Base-by-base conservation (phyloP, 2,888 invertebrate genomes). In the Thecophora atra region DNA sequence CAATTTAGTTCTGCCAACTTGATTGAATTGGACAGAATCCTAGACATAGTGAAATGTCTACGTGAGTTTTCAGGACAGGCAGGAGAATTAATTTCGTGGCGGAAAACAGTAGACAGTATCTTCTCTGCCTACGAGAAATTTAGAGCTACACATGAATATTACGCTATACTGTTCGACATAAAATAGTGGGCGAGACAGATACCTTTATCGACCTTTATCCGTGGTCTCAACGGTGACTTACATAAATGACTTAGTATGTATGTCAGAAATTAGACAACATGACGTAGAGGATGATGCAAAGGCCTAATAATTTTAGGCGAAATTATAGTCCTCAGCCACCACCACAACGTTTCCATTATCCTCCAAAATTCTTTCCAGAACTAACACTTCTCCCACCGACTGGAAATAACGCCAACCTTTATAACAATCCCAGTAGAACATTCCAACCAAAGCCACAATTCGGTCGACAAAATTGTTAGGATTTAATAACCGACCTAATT, bases 61-160 rank as follows among this genome's bases (percentile, higher is more conserved):
- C 24, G 60, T 6, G 60, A 69, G 44, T 42, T 69, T 26, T 69
- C 69, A 1, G 69, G 69, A 13, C 52, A 69, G 47, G 19, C 69
- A 37, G 70, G 60, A 28, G 70, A 47, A 47, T 70, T 60, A 26
- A 70, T 24, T 62, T 70, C 44, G 17, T 70, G 70, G 70, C 24
- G 54, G 30, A 70, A 70, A 63, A 63, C 37, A 7, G 63, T 70
- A 5, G 70, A 70, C 21, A 63, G 52, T 8, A 64, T 70, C 8
- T 37, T 28, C 15, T 19, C 28, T 17, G 52, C 26, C 15, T 70
- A 58, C 28, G 37, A 47, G 26, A 26, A 24, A n/a, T 28, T 60
- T 26, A 62, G 47, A 21, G 69, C 60, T 28, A 63, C 70, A n/a
- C 70, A 63, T 17, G 64, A 63, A 30, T 63, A 63, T 24, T 8